Evolutionary conservation across 2,888 invertebrate genomes (phyloP), one percentile per base, ranked within the genome.

Genomic region (Drosophila neutralis): DNA sequence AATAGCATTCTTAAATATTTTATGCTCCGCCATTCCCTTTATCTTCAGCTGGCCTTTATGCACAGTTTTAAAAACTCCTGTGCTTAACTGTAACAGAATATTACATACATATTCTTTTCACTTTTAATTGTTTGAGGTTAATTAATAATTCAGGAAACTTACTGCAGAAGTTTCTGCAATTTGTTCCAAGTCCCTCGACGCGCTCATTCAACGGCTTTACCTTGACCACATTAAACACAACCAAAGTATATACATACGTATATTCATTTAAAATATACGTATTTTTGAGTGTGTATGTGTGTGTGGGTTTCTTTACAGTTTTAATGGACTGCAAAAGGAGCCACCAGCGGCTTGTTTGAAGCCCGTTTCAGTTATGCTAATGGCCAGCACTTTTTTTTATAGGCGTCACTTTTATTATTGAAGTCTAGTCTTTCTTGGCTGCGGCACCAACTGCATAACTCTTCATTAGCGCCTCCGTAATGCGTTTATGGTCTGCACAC

Each of bases 61-160:
- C 6, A 33, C 24, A 38, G 54, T 45, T 31, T 11, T 18, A 13
- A 66, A 66, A 57, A 60, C 40, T 33, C 59, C 59, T 54, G 70
- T 38, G 48, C 42, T 68, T 77, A 81, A 85, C 87, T 83, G 83
- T 78, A 69, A 36, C 61, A 40, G 33, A 40, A 61, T 62, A 33
- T 11, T 57, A 59, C 29, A 52, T 76, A 70, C 71, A 79, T 4
- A 18, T 36, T 7, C 18, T 83, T 83, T 82, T 87, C 74, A 73
- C 76, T 77, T 75, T 89, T 90, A 77, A 86, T 87, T 90, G 89
- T 86, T 83, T 73, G 80, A 71, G 87, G 83, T 77, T 86, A 86
- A 88, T 87, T 90, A 87, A 88, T 87, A 88, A 82, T 90, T 78
- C 80, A 87, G 76, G 21, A 70, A 73, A 83, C 80, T 83, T 63